Percentiles rank a stretch among this genome's conserved stretches.
Conservation (phyloP, 2,113 vertebrate species). For the Platysternon megacephalum region DNA sequence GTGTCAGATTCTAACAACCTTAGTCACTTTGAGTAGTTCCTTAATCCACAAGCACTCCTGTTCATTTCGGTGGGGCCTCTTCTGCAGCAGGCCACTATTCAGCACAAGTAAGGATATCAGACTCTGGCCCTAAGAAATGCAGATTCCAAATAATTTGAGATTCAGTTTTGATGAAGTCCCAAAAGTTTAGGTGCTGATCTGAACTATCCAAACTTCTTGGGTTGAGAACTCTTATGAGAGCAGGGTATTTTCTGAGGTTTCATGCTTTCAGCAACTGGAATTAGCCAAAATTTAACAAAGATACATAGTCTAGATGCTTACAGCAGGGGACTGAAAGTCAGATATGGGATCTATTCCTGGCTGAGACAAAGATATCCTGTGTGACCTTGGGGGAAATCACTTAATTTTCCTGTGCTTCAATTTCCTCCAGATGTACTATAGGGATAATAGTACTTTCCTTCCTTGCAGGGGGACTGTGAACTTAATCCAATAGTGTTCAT, state of each 20-base stretch:
- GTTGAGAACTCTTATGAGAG: background rate
- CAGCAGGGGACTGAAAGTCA: background rate
- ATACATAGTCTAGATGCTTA: background rate
- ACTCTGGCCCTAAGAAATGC: accelerated
- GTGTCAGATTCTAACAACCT: background rate
- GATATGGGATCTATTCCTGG: background rate
- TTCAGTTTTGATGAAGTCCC: background rate
- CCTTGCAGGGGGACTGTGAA: background rate
- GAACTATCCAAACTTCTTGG: background rate
- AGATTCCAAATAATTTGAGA: accelerated
- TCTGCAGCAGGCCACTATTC: background rate
- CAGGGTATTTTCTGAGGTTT: background rate
- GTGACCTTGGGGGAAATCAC: background rate
- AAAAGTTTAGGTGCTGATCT: background rate
- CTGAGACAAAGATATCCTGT: background rate
- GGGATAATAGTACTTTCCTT: accelerated
- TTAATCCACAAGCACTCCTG: background rate
- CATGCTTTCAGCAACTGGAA: background rate
- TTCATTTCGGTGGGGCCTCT: background rate
- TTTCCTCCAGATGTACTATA: background rate
- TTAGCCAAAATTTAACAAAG: background rate
- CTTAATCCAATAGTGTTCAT: background rate
- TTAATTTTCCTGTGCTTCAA: background rate
- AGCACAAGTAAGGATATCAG: background rate
- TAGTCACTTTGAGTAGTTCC: background rate